Percentiles rank a stretch among this genome's conserved stretches.
These are phyloP conservation scores for Drosophila rhopaloa DNA, from an alignment of 1,140 invertebrate species.

Conservation along the genomic window DNA sequence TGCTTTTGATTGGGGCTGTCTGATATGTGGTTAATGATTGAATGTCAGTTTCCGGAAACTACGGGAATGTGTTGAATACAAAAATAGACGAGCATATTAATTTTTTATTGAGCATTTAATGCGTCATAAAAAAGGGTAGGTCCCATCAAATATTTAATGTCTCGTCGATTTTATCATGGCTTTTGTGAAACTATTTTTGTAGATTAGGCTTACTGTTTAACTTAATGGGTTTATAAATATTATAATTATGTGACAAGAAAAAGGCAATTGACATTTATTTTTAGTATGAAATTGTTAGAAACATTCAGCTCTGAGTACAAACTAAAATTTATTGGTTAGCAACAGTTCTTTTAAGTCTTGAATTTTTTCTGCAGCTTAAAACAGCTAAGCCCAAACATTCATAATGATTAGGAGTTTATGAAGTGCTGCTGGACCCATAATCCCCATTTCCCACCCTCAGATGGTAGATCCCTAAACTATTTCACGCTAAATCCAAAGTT, in stretches of 20 bases:
- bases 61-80: conserved; percentile 3
- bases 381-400: conserved; percentile 50
- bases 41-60: conserved; percentile 1
- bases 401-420: conserved; percentile 75
- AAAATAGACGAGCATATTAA: conserved; percentile 2
- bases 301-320: background rate
- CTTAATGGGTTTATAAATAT: too few relatives aligned
- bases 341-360: background rate
- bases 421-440: conserved; percentile 26
- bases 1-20: conserved; percentile 4
- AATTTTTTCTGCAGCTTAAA: conserved; percentile 13
- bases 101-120: background rate
- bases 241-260: too few relatives aligned
- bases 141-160: background rate
- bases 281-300: too few relatives aligned
- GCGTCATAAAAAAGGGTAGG: background rate
- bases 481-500: conserved; percentile 75
- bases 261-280: too few relatives aligned
- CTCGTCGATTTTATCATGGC: background rate
- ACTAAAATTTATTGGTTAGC: background rate
- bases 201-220: too few relatives aligned
- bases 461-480: conserved; percentile 54
- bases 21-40: conserved; percentile 27
- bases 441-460: background rate
- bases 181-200: background rate